phyloP scores from a whole-genome alignment of 2,797 vertebrate species.

The Spinus pinus region DNA sequence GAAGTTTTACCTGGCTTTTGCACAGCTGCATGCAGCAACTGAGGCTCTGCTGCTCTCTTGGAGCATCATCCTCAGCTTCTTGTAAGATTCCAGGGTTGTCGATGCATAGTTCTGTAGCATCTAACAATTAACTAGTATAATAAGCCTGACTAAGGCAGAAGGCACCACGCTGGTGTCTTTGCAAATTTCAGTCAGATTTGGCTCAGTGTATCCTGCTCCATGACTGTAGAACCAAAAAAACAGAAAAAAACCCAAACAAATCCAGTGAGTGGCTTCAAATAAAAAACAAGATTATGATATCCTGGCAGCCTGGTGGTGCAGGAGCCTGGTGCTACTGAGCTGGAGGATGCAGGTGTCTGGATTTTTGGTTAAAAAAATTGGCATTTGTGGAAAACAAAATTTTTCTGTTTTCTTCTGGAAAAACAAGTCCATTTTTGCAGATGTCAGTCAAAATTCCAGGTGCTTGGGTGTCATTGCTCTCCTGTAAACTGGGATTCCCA shows the following conservation, averaged over 20 bases:
- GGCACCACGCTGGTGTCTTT: not conserved
- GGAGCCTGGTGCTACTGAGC: not conserved
- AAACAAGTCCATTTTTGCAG: not conserved
- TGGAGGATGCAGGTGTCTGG: not conserved
- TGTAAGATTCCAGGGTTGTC: not conserved
- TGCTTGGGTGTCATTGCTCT: not conserved
- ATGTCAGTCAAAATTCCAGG: fast-evolving
- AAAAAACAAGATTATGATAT: not conserved
- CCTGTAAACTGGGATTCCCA: not conserved
- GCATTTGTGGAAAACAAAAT: not conserved
- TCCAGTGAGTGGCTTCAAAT: not conserved
- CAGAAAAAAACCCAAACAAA: not conserved
- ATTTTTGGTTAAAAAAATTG: not conserved
- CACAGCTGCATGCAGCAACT: not conserved
- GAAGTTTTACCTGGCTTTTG: not conserved
- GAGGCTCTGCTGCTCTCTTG: not conserved
- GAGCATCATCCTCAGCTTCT: not conserved
- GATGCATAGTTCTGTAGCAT: not conserved
- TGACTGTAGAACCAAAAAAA: not conserved
- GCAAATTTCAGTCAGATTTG: not conserved
- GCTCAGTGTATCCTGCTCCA: not conserved
- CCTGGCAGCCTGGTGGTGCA: not conserved
- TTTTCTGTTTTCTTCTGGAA: not conserved
- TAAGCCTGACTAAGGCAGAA: not conserved
- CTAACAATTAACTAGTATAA: not conserved